Evolutionary conservation across 1,140 invertebrate species (phyloP).

Genomic region (Drosophila santomea): DNA sequence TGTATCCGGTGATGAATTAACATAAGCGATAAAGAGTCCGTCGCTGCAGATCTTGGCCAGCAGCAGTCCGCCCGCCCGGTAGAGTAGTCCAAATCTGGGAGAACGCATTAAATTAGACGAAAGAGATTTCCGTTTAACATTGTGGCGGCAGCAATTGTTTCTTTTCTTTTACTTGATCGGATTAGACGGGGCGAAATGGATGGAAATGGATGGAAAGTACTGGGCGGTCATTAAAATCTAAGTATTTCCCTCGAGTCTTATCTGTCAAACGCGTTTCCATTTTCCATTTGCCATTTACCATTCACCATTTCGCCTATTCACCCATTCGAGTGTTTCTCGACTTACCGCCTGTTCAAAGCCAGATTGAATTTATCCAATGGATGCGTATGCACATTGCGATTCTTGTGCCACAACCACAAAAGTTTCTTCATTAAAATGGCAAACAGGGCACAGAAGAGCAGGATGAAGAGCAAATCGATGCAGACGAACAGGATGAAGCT

Average conservation of each 20-base stretch:
- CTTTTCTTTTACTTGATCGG: slow-evolving; percentile 27
- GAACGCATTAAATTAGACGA: slow-evolving; percentile 30
- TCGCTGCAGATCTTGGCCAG: slow-evolving; percentile 86
- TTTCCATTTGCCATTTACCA: neutral
- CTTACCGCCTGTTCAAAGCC: slow-evolving; percentile 76
- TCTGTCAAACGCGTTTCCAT: neutral
- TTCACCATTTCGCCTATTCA: neutral
- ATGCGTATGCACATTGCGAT: slow-evolving; percentile 81
- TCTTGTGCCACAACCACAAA: slow-evolving; percentile 84
- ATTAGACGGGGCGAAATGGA: slow-evolving; percentile 16
- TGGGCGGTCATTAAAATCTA: slow-evolving; percentile 21
- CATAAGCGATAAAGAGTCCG: slow-evolving; percentile 87
- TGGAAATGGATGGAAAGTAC: slow-evolving; percentile 1
- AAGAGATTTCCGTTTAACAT: neutral
- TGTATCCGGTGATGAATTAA: slow-evolving; percentile 86
- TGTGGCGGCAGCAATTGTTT: slow-evolving; percentile 22
- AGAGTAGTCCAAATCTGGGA: slow-evolving; percentile 86
- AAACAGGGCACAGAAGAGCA: slow-evolving; percentile 81
- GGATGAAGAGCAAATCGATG: slow-evolving; percentile 82
- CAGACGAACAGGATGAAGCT: slow-evolving; percentile 81
- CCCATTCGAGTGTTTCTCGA: slow-evolving; percentile 4
- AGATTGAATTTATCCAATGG: slow-evolving; percentile 83
- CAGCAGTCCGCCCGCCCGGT: slow-evolving; percentile 87
- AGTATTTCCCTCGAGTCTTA: slow-evolving; percentile 20
- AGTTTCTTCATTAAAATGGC: slow-evolving; percentile 85